Base-by-base conservation (phyloP, 2,888 invertebrate species). In the Pollenia amentaria region DNA sequence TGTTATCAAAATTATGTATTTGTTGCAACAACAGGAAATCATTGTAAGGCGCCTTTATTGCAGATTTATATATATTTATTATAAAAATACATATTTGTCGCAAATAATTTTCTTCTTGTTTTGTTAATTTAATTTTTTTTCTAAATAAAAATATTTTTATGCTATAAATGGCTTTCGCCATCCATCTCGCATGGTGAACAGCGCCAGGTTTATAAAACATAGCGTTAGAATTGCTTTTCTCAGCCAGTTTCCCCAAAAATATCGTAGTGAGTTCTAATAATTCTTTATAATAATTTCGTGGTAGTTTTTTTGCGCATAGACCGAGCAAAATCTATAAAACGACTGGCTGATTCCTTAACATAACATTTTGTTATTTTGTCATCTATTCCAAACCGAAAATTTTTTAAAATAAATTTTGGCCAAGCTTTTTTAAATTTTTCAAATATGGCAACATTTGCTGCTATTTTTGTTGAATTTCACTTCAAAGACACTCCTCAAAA, bases 401-500 rank as follows among this genome's bases (percentile, higher is more conserved):
- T 42, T 42, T 42, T 42, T 42, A 42, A 42, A 42, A 6, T 42
- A 6, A 42, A 60, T 60, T 60, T 60, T 60, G 60, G 60, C 60
- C n/a, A 38, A 38, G 60, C 60, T 60, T 60, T 60, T 38, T 60
- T 38, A 60, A 60, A 38, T 12, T 4, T 60, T 60, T 60, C 38
- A 8, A 60, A 60, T 6, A 60, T 6, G 1, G 38, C 38, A 8
- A 53, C 53, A 18, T 18, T 53, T 1, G 2, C 53, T 53, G 18
- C 18, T 18, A 18, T 53, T 53, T n/a, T 14, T 4, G 9, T 53
- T 53, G 2, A 9, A 18, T 53, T 53, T n/a, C n/a, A n/a, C n/a
- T n/a, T n/a, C n/a, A n/a, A n/a, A n/a, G n/a, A n/a, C 53, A 42
- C 10, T 42, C 10, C 42, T 42, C 7, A 42, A 42, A 42, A 42